A percentile compares a stretch with the other conserved stretches of the same genome.
phyloP scores from a whole-genome alignment of 2,888 invertebrate genomes.

The Oscheius sp. region DNA sequence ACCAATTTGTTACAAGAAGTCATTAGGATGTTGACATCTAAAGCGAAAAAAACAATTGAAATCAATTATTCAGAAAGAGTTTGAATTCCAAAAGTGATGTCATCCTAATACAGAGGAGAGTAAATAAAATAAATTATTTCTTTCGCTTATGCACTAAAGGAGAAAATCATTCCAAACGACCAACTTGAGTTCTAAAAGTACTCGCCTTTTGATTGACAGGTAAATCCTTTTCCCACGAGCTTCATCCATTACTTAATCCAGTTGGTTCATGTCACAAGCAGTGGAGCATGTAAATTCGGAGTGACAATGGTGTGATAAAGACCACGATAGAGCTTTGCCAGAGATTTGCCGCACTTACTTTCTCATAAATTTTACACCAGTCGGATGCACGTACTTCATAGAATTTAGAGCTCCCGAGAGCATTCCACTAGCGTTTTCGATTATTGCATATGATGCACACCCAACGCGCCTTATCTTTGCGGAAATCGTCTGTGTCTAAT shows the following conservation, averaged over 20 bases:
- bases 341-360: not conserved
- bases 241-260: constrained; percentile 27
- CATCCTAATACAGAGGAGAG: too few relatives aligned
- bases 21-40: too few relatives aligned
- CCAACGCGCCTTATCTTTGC: constrained; percentile 20
- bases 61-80: too few relatives aligned
- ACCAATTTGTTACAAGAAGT: constrained; percentile 16
- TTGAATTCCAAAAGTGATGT: too few relatives aligned
- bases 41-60: too few relatives aligned
- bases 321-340: constrained; percentile 10
- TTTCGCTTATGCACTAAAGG: not conserved
- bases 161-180: too few relatives aligned
- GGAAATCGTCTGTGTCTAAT: constrained; percentile 1
- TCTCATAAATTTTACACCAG: constrained; percentile 9
- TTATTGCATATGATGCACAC: constrained; percentile 27
- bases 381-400: not conserved
- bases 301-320: constrained; percentile 33
- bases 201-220: constrained; percentile 13
- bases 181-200: too few relatives aligned
- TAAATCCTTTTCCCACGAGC: constrained; percentile 1
- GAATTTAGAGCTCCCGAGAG: constrained; percentile 10
- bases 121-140: too few relatives aligned
- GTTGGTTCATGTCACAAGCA: constrained; percentile 36
- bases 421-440: constrained; percentile 19
- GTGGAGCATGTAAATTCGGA: constrained; percentile 44